Evolutionary conservation across 2,113 vertebrate genomes (phyloP).

Genomic region (Bos indicus): DNA sequence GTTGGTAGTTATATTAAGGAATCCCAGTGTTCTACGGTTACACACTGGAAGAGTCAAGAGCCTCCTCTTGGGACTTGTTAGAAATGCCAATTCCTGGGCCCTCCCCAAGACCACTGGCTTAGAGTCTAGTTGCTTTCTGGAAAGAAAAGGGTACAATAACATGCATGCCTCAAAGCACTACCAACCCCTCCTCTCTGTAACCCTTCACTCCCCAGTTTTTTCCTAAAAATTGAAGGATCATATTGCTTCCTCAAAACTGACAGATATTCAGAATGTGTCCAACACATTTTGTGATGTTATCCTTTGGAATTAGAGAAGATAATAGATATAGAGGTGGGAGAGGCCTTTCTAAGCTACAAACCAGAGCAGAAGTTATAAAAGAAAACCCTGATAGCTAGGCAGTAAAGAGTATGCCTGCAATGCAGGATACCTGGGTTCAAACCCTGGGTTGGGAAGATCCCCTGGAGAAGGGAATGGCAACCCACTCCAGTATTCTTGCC

Average conservation of each 20-base stretch:
- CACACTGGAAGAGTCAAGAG: not conserved
- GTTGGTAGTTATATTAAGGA: not conserved
- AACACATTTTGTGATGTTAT: not conserved
- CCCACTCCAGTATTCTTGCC: not conserved
- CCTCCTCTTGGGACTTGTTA: not conserved
- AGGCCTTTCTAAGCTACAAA: not conserved
- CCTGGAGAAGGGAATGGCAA: not conserved
- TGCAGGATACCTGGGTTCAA: not conserved
- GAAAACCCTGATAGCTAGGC: not conserved
- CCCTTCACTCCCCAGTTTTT: not conserved
- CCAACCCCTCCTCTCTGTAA: not conserved
- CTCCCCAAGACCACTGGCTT: not conserved
- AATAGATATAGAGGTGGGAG: not conserved
- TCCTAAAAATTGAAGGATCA: not conserved
- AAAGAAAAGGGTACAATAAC: not conserved
- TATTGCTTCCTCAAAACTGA: not conserved
- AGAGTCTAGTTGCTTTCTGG: not conserved
- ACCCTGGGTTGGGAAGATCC: not conserved
- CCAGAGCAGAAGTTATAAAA: slow-evolving; percentile 27
- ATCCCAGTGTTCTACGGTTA: not conserved
- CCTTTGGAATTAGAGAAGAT: not conserved
- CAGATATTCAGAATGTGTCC: not conserved
- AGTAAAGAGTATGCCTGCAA: not conserved
- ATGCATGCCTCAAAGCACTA: not conserved
- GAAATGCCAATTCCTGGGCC: not conserved